Evolutionary conservation across 2,888 invertebrate species (phyloP), one percentile per base, ranked within the genome.

Genomic region (Athrips mouffetella): DNA sequence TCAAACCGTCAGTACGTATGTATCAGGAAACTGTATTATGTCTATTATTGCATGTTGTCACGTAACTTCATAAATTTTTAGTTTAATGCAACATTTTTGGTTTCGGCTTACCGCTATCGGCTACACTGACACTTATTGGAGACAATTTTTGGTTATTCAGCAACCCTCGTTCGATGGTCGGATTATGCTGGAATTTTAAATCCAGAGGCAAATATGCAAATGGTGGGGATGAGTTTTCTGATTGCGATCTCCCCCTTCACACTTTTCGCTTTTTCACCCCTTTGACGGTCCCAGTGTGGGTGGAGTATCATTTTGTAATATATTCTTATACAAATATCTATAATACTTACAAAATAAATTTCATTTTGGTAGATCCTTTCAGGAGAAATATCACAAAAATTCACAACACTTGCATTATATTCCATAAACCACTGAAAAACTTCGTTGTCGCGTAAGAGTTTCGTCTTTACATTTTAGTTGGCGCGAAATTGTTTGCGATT

Each of bases 51-150:
- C 62, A 63, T 59, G 54, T 61, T 65, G 67, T 65, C 73, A 69
- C 69, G 69, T 71, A 63, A 64, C 57, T 67, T 62, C 59, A 63
- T 62, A 63, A 61, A 67, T 62, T 70, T 70, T 73, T 67, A 69
- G 63, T 64, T 59, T 58, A 67, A 63, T 51, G 56, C 62, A 65
- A 66, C 69, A 62, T 58, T 55, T 69, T 63, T 57, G 56, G 58
- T 56, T 58, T 49, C 48, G 50, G 54, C n/a, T n/a, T 37, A 20
- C 37, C 21, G 37, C 21, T 55, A 58, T 58, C 60, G 59, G 55
- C 13, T 18, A 11, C 53, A 58, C 21, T 51, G 56, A 56, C 60
- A 52, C 50, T 53, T 53, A 53, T 55, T 62, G 54, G 58, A 48
- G 45, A 40, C 47, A 55, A 51, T 40, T 58, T 55, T 55, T 48